phyloP scores from a whole-genome alignment of 2,888 invertebrate genomes.

The Dysmachus trigonus region DNA sequence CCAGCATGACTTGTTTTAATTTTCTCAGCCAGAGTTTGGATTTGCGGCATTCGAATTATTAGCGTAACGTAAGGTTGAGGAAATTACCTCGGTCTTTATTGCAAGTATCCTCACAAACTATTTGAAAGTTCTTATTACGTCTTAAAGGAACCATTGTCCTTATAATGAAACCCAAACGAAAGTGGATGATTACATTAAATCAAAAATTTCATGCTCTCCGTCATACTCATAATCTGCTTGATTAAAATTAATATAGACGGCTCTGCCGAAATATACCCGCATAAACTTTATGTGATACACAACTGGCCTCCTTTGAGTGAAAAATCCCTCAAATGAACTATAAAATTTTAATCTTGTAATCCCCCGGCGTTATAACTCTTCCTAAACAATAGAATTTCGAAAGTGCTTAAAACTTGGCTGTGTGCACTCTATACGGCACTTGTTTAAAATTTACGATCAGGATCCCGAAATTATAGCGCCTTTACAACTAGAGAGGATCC shows the following conservation, averaged over 20 bases:
- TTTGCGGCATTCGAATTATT: too few relatives aligned
- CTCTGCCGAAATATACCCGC: neutral
- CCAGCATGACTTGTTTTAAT: too few relatives aligned
- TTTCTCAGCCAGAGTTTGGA: too few relatives aligned
- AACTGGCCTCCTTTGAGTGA: neutral
- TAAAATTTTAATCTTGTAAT: constrained; percentile 13
- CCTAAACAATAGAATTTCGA: neutral
- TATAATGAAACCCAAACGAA: neutral
- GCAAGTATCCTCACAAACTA: neutral
- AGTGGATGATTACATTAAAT: neutral
- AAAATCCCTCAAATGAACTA: constrained; percentile 1
- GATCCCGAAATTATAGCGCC: neutral
- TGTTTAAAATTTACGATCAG: neutral
- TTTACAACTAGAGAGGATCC: neutral
- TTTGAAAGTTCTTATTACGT: neutral
- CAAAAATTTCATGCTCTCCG: neutral
- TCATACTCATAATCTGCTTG: neutral
- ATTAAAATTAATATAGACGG: neutral
- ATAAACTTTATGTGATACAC: neutral
- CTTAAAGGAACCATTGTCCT: neutral
- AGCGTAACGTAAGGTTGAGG: too few relatives aligned
- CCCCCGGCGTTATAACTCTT: neutral
- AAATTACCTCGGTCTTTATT: too few relatives aligned
- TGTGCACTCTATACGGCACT: neutral
- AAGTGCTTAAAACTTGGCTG: constrained; percentile 6